Percentiles rank a stretch among this genome's conserved stretches.
Conservation (phyloP, 2,797 vertebrate species). For the Ctenopoma kingsleyae region DNA sequence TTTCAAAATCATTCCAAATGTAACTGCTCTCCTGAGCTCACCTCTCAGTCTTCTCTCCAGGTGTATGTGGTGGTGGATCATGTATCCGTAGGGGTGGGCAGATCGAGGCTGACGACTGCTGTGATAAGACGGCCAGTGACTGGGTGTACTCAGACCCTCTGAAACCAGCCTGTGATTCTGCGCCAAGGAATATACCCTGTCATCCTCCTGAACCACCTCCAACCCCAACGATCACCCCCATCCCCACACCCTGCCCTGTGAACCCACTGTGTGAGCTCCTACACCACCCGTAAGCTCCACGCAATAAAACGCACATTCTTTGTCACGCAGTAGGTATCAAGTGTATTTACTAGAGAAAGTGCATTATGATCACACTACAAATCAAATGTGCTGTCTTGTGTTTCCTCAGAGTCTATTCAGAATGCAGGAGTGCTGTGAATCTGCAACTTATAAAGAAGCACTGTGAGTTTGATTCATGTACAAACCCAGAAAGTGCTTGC, state of each 20-base stretch:
- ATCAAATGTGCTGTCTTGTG: neutral
- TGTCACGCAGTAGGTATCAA: neutral
- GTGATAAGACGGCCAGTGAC: constrained; percentile 75
- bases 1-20: neutral
- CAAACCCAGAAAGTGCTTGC: constrained; percentile 35
- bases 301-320: neutral
- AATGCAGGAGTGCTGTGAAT: constrained; percentile 58
- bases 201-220: accelerated
- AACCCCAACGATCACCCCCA: accelerated
- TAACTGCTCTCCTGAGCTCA: neutral
- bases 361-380: neutral
- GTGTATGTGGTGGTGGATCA: constrained; percentile 76
- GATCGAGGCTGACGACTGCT: constrained; percentile 74
- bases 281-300: constrained; percentile 63
- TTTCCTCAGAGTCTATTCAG: constrained; percentile 71
- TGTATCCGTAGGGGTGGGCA: constrained; percentile 77
- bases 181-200: constrained; percentile 56
- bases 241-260: constrained; percentile 13
- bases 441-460: constrained; percentile 48
- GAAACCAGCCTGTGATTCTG: constrained; percentile 71
- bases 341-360: neutral
- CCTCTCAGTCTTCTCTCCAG: constrained; percentile 43
- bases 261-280: constrained; percentile 71
- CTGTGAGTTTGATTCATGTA: constrained; percentile 75
- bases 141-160: constrained; percentile 73